These are phyloP conservation scores for Pygoscelis adeliae DNA, from an alignment of 2,113 vertebrate species.

Conservation along the genomic window DNA sequence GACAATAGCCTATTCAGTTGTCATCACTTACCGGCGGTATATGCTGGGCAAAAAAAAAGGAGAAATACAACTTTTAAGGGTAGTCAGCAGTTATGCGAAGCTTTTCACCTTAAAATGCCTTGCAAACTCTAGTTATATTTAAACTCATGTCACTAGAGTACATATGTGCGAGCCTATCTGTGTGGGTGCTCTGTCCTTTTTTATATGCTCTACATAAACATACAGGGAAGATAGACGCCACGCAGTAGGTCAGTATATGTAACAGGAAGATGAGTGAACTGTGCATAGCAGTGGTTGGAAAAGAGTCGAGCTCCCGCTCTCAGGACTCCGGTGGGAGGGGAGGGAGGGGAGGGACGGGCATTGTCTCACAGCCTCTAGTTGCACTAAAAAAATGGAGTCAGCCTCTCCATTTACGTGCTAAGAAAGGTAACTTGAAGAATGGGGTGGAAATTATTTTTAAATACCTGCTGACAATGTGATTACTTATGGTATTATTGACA, in stretches of 20 bases:
- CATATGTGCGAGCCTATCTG: not conserved
- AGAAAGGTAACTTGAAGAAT: not conserved
- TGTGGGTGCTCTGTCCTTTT: conserved; percentile 1
- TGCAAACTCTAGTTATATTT: not conserved
- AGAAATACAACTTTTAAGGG: not conserved
- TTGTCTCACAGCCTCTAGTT: not conserved
- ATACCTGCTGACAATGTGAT: not conserved
- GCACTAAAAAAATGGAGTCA: not conserved
- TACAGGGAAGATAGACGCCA: not conserved
- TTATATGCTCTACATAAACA: not conserved
- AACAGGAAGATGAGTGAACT: not conserved
- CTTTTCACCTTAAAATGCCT: conserved; percentile 38
- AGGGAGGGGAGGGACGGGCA: not conserved
- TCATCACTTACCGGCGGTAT: not conserved
- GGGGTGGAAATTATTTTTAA: not conserved
- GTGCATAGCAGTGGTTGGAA: not conserved
- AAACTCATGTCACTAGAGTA: not conserved
- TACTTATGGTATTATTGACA: not conserved
- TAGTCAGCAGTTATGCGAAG: not conserved
- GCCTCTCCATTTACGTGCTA: not conserved
- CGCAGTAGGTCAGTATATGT: not conserved
- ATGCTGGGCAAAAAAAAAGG: not conserved
- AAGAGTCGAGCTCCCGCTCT: not conserved
- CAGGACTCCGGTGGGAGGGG: not conserved
- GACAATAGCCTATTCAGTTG: not conserved